These are phyloP conservation scores for Oncorhynchus tshawytscha DNA, from an alignment of 2,113 vertebrate species.

Conservation along the genomic window DNA sequence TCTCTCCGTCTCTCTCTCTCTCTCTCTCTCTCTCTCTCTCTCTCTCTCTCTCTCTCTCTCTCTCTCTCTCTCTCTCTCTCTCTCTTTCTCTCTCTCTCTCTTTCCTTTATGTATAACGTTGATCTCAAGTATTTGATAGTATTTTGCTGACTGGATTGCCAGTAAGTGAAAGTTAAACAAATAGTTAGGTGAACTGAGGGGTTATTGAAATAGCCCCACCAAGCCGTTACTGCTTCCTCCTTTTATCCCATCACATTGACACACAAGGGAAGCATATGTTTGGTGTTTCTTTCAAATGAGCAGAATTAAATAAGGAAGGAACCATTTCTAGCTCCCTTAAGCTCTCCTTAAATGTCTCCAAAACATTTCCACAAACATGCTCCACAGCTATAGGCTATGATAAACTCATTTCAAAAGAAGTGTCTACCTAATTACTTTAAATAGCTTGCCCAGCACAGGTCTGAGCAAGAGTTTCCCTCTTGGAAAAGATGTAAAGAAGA, in stretches of 20 bases:
- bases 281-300: too few species aligned
- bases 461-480: slow-evolving; percentile 23
- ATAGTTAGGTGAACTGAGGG: too few species aligned
- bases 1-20: too few species aligned
- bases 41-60: too few species aligned
- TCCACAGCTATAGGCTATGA: slow-evolving; percentile 28
- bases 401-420: slow-evolving; percentile 39
- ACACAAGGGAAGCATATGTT: too few species aligned
- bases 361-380: slow-evolving; percentile 27
- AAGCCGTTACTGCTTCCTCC: too few species aligned
- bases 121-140: background rate
- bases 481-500: slow-evolving; percentile 24
- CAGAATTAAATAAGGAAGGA: background rate
- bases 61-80: too few species aligned
- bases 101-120: background rate
- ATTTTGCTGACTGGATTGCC: background rate
- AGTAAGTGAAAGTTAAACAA: background rate
- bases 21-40: too few species aligned
- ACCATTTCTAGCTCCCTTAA: background rate
- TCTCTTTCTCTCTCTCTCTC: too few species aligned
- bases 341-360: slow-evolving; percentile 16
- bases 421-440: slow-evolving; percentile 45
- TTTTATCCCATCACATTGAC: too few species aligned
- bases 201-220: too few species aligned
- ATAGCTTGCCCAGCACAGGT: slow-evolving; percentile 9